These are phyloP conservation scores for Hydraecia micacea DNA, from an alignment of 2,888 invertebrate genomes.

Conservation along the genomic window DNA sequence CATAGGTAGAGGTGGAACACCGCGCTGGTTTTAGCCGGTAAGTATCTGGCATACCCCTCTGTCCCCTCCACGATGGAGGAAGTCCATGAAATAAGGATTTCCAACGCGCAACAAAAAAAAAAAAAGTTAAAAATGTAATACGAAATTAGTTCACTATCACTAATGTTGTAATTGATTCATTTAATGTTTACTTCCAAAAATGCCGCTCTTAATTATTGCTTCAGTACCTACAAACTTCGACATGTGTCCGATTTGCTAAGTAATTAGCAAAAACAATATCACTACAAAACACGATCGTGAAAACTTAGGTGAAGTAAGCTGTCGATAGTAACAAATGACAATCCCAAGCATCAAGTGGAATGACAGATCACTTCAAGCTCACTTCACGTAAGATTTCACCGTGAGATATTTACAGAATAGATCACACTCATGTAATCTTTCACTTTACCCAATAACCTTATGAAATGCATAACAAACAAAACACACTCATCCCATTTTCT, in stretches of 20 bases:
- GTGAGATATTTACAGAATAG: not conserved
- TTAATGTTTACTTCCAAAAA: not conserved
- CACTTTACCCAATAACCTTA: not conserved
- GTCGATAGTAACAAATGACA: no score
- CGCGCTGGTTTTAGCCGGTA: no score
- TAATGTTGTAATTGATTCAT: not conserved
- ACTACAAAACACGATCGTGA: not conserved
- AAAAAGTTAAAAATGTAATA: not conserved
- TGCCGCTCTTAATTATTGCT: not conserved
- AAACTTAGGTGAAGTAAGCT: no score
- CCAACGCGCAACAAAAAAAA: no score
- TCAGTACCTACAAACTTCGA: not conserved
- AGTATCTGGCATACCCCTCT: no score
- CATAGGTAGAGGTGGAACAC: no score
- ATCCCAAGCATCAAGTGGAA: no score
- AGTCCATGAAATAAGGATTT: no score
- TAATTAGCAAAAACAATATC: not conserved
- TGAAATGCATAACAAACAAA: constrained; percentile 11
- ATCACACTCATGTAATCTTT: not conserved
- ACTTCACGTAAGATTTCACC: not conserved
- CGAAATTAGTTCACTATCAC: not conserved
- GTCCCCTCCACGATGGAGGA: no score
- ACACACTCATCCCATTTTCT: constrained; percentile 1
- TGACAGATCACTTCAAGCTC: not conserved
- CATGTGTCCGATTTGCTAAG: not conserved